These are phyloP conservation scores for Ennomos fuscantarius DNA, from an alignment of 2,888 invertebrate species.

Conservation along the genomic window DNA sequence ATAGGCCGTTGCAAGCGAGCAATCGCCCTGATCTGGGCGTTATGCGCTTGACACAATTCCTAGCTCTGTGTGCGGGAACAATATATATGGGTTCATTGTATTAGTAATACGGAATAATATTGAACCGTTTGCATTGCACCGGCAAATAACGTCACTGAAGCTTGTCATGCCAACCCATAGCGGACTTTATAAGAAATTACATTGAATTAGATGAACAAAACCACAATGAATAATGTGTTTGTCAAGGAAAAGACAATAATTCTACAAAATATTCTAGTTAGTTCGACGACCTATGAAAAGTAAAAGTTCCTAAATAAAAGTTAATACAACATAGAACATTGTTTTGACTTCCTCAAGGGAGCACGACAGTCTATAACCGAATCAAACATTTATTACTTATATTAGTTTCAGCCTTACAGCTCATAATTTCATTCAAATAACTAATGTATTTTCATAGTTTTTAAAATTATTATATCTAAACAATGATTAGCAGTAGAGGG, in stretches of 20 bases:
- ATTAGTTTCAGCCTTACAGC: no score
- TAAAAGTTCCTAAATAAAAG: constrained; percentile 28
- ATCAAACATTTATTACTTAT: no score
- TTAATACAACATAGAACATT: constrained; percentile 8
- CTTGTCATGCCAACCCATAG: constrained; percentile 29
- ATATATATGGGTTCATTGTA: constrained; percentile 56
- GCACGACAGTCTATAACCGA: no score
- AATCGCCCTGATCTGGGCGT: constrained; percentile 60
- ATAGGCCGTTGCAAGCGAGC: constrained; percentile 76
- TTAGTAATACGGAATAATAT: constrained; percentile 39
- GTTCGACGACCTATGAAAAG: constrained; percentile 18
- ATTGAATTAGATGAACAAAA: constrained; percentile 27
- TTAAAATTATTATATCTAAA: constrained; percentile 55
- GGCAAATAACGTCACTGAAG: constrained; percentile 38
- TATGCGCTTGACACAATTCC: constrained; percentile 74
- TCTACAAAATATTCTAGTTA: neutral
- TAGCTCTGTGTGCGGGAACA: constrained; percentile 54
- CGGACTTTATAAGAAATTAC: constrained; percentile 27
- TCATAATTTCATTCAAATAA: no score
- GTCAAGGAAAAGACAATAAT: constrained; percentile 23
- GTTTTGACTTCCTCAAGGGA: neutral
- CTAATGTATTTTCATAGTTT: constrained; percentile 45
- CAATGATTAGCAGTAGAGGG: constrained; percentile 66
- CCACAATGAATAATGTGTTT: constrained; percentile 37
- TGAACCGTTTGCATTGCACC: constrained; percentile 28